Evolutionary conservation across 1,140 invertebrate species (phyloP).

Genomic region (Sycophaga agraensis): DNA sequence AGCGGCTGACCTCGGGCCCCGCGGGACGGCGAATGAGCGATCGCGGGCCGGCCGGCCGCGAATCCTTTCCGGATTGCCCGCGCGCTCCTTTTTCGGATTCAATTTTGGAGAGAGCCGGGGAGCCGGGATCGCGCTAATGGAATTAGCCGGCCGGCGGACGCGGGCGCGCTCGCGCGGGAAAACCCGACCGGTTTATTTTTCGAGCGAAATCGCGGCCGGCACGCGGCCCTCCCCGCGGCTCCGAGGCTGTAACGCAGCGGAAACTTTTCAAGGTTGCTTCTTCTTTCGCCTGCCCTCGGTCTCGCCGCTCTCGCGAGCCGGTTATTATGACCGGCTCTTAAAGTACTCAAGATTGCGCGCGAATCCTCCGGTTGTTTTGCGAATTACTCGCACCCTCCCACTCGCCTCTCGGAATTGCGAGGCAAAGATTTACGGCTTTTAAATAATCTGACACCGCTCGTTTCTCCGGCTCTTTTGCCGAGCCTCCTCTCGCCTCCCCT

Average conservation of each 20-base stretch:
- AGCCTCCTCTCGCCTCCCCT: too few relatives aligned
- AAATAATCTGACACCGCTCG: conserved; percentile 1
- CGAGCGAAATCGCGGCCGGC: conserved; percentile 7
- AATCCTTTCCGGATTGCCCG: not conserved
- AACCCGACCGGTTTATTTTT: conserved; percentile 11
- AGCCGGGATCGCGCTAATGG: too few relatives aligned
- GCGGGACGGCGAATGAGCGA: too few relatives aligned
- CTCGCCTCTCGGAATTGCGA: not conserved
- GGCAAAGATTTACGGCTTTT: not conserved
- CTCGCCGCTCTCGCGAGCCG: not conserved
- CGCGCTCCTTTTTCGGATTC: not conserved
- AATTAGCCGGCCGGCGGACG: conserved; percentile 9
- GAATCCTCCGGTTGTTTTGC: conserved; percentile 3
- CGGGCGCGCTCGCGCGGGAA: not conserved
- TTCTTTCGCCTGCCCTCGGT: not conserved
- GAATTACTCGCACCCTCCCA: conserved; percentile 1
- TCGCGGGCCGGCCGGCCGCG: too few relatives aligned
- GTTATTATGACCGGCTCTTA: too few relatives aligned
- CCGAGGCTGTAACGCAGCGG: not conserved
- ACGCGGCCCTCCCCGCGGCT: too few relatives aligned
- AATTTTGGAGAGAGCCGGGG: conserved; percentile 19
- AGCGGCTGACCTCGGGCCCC: conserved; percentile 1
- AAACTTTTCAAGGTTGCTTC: conserved; percentile 9
- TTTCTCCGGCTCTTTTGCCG: not conserved
- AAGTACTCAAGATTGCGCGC: conserved; percentile 5